Base-by-base conservation (phyloP, 1,140 invertebrate species). In the Teleopsis dalmanni region DNA sequence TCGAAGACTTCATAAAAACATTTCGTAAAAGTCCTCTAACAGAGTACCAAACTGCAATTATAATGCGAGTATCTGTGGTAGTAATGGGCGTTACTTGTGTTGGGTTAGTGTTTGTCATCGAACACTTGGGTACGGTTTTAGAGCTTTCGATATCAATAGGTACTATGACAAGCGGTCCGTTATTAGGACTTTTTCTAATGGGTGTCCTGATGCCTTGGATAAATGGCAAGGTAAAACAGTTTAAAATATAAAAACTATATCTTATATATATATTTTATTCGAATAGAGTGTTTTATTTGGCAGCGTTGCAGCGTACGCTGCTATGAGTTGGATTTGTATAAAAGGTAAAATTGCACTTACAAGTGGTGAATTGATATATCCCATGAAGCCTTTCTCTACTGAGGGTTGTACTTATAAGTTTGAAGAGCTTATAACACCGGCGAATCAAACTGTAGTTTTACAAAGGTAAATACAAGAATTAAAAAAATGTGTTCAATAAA, bases 141-240 rank as follows among this genome's bases (percentile, higher is more conserved):
- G 83, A 87, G 69, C 59, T 87, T 23, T 79, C 81, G 0, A 83
- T 81, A 75, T 84, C 79, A 19, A 63, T 87, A 36, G 74, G 77
- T 37, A 76, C 83, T 0, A 80, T 87, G 45, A 79, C 79, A 0
- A 82, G 78, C 61, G 90, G 88, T 14, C 87, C 89, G 1, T 78
- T 87, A 13, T 69, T 92, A 8, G 87, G 84, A 10, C 76, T 91
- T 11, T 93, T 92, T 61, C 80, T 80, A 5, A 81, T 91, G 74
- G 90, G 89, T 7, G 79, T 92, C 56, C 72, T 91, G 35, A 78
- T 88, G 57, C 89, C 88, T 0, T 88, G 84, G 80, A 80, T 88
- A 2, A 88, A 88, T 73, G 73, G 77, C 19, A 81, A 76, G 62
- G 88, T 70, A 57, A 33, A 43, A n/a, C n/a, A n/a, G n/a, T 55